Conservation (phyloP, 2,113 vertebrate species). For the Numenius arquata region DNA sequence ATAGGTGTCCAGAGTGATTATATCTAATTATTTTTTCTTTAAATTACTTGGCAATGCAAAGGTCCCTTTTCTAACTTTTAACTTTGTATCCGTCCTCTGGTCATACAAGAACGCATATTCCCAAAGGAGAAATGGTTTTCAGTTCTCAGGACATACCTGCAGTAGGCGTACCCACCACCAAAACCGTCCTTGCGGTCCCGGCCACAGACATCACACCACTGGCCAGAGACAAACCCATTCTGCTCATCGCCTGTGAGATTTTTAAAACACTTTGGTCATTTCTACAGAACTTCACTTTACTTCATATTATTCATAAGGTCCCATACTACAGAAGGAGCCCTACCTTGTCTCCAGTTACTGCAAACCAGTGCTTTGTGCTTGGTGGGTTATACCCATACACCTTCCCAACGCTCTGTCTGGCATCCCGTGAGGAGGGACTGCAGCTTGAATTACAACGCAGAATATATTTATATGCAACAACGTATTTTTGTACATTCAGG, state of each 20-base stretch:
- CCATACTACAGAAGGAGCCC: neutral
- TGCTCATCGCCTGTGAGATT: conserved; percentile 65
- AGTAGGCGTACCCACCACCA: conserved; percentile 74
- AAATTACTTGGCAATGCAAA: neutral
- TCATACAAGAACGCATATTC: neutral
- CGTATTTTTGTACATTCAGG: neutral
- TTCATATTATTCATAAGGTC: neutral
- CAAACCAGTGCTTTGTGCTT: neutral
- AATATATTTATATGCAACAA: neutral
- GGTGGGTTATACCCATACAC: conserved; percentile 72
- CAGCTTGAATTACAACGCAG: neutral
- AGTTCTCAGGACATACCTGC: conserved; percentile 57
- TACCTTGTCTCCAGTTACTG: conserved; percentile 72
- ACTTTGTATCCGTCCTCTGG: neutral
- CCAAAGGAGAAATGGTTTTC: neutral
- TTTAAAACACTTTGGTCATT: neutral
- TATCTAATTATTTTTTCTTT: neutral
- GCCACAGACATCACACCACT: conserved; percentile 71
- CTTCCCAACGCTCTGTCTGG: conserved; percentile 60
- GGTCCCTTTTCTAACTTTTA: neutral
- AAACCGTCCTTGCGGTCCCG: conserved; percentile 52
- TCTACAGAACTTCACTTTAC: neutral
- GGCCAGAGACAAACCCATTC: conserved; percentile 75
- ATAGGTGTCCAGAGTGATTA: neutral
- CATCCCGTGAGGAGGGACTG: neutral